Conservation (phyloP, 2,113 vertebrate species). For the Nannospalax galili region DNA sequence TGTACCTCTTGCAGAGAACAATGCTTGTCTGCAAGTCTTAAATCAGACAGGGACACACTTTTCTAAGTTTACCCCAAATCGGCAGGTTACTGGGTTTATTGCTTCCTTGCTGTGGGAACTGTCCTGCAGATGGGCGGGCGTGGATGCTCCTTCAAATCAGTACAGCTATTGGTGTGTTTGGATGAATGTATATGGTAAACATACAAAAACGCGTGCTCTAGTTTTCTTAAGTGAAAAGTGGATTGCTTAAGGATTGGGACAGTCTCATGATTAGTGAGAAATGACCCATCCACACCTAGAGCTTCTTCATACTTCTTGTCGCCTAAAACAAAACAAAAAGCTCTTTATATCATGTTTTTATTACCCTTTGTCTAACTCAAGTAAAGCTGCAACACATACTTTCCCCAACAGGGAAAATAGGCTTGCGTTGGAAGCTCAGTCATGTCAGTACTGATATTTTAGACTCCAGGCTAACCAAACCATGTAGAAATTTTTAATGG, state of each 20-base stretch:
- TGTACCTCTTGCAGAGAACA: not conserved
- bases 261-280: not conserved
- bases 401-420: not conserved
- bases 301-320: not conserved
- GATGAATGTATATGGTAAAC: too few species aligned
- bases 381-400: not conserved
- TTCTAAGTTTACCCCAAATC: not conserved
- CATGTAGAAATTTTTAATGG: not conserved
- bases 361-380: not conserved
- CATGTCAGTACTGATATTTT: not conserved
- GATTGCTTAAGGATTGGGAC: not conserved
- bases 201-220: not conserved
- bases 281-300: not conserved
- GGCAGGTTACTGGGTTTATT: not conserved
- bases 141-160: not conserved
- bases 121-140: not conserved
- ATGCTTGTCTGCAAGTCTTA: not conserved
- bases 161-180: not conserved
- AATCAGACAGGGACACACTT: not conserved
- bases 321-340: not conserved
- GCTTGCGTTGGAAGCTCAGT: not conserved
- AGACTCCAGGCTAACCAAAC: not conserved
- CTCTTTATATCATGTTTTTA: not conserved
- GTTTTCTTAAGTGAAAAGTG: constrained; percentile 9
- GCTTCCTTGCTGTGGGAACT: not conserved